Percentiles rank a stretch among this genome's conserved stretches.
phyloP scores from a whole-genome alignment of 35 echinoderm and acorn worm species.

The Heliocidaris tuberculata region DNA sequence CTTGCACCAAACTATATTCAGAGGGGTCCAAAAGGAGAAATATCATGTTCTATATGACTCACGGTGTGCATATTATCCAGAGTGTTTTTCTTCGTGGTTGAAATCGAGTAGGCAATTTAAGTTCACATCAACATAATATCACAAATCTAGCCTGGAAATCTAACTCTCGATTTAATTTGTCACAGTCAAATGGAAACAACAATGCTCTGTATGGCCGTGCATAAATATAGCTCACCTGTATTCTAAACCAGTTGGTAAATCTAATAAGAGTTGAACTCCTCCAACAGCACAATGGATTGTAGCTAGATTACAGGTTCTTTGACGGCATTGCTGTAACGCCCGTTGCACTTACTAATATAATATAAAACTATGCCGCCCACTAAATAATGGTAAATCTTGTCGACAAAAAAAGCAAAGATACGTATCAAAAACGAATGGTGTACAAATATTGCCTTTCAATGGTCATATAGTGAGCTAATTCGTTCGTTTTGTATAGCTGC shows the following conservation, averaged over 20 bases:
- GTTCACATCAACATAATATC: neutral
- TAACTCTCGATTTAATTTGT: conserved; percentile 18
- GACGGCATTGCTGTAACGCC: neutral
- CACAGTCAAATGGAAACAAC: conserved; percentile 16
- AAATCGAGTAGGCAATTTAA: neutral
- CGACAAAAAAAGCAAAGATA: neutral
- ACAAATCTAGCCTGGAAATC: neutral
- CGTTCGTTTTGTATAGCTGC: neutral
- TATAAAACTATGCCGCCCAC: neutral
- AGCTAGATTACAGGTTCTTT: neutral
- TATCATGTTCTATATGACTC: neutral
- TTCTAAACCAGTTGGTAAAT: neutral
- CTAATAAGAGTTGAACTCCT: neutral
- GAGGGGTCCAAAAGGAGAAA: neutral
- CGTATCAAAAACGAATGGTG: neutral
- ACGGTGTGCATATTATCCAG: neutral
- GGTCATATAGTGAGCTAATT: neutral
- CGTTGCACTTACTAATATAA: neutral
- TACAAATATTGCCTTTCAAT: neutral
- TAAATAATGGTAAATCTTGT: neutral
- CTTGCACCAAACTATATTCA: too few species aligned
- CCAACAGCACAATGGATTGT: neutral
- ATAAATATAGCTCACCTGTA: neutral
- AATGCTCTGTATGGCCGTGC: neutral
- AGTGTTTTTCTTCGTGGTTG: neutral